These are phyloP conservation scores for Caranx melampygus DNA, from an alignment of 2,113 vertebrate species.

Conservation along the genomic window DNA sequence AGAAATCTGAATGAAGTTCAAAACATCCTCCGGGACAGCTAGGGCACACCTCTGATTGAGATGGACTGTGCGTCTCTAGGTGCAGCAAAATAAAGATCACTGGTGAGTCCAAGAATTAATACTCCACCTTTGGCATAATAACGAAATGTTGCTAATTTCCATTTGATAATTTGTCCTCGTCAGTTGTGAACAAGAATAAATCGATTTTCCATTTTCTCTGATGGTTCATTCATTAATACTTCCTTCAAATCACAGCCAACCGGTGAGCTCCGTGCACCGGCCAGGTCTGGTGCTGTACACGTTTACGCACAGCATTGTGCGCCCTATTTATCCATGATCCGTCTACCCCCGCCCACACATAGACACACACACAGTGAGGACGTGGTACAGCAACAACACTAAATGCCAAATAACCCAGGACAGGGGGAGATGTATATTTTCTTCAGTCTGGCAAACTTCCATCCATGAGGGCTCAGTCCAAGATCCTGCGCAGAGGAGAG, in stretches of 20 bases:
- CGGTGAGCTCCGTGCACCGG: background rate
- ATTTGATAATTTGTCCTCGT: background rate
- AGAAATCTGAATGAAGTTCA: constrained; percentile 12
- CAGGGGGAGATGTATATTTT: background rate
- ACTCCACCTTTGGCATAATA: constrained; percentile 1
- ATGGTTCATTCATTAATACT: background rate
- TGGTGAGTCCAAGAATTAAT: constrained; percentile 1
- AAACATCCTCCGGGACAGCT: background rate
- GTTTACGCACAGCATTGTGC: constrained; percentile 53
- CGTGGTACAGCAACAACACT: background rate
- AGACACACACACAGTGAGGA: background rate
- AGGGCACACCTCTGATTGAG: background rate
- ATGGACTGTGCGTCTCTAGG: background rate
- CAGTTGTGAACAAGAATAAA: background rate
- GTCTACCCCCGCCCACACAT: constrained; percentile 9
- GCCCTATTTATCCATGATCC: constrained; percentile 62
- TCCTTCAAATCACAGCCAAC: constrained; percentile 1
- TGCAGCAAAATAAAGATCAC: background rate
- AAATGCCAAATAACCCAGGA: background rate
- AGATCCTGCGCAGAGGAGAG: constrained; percentile 2
- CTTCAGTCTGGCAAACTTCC: background rate
- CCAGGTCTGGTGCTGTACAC: background rate
- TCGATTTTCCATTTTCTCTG: too few relatives aligned
- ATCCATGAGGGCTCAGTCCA: background rate
- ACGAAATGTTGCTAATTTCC: constrained; percentile 1